phyloP scores from a whole-genome alignment of 1,140 invertebrate genomes.

The Platorchestia sp. region DNA sequence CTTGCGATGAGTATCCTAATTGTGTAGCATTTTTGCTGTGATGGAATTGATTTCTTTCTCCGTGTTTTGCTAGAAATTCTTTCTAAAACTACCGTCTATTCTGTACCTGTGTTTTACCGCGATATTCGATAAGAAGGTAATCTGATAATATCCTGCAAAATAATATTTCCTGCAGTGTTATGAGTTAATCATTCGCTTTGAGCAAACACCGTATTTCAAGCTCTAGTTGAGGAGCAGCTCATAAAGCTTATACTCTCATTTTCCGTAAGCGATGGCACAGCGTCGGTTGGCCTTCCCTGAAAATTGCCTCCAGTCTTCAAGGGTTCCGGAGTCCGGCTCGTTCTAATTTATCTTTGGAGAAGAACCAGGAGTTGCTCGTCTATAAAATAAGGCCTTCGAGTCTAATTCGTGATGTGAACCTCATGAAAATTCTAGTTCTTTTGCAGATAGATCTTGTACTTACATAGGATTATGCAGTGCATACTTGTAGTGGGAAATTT shows the following conservation, averaged over 20 bases:
- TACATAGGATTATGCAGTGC: background rate
- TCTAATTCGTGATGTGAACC: background rate
- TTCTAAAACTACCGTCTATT: too few species aligned
- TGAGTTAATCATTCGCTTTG: background rate
- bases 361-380: background rate
- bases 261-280: background rate
- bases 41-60: too few species aligned
- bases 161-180: too few species aligned
- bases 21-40: too few species aligned
- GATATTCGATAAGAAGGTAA: too few species aligned
- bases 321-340: background rate
- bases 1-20: too few species aligned
- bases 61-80: too few species aligned
- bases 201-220: background rate
- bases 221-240: background rate
- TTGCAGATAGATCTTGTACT: background rate
- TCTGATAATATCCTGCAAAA: too few species aligned
- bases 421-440: background rate
- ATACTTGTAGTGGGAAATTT: too few species aligned
- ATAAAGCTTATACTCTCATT: background rate
- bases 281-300: background rate
- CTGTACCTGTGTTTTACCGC: too few species aligned
- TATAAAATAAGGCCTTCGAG: background rate
- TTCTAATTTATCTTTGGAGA: background rate
- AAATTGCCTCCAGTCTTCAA: background rate